phyloP scores from a whole-genome alignment of 2,113 vertebrate genomes.

The Embiotoca jacksoni region DNA sequence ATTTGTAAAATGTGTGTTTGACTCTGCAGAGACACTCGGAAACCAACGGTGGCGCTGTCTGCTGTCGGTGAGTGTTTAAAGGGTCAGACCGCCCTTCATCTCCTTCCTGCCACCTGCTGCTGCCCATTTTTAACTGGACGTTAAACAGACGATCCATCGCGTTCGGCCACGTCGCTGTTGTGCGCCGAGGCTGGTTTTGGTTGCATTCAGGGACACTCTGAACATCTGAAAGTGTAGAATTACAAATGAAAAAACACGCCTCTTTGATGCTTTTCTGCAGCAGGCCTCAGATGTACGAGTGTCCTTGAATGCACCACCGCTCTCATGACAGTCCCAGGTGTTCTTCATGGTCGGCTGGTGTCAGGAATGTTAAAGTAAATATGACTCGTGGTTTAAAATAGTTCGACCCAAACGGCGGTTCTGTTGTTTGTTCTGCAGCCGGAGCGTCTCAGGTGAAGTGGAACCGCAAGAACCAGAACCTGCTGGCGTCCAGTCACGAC shows the following conservation, averaged over 20 bases:
- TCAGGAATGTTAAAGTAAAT: too few species aligned
- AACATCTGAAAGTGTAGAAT: not conserved
- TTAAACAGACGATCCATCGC: too few species aligned
- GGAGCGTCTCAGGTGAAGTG: constrained; percentile 99
- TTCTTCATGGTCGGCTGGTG: too few species aligned
- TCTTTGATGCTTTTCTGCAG: too few species aligned
- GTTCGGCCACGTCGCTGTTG: too few species aligned
- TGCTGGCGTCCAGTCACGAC: constrained; percentile 96
- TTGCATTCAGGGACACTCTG: not conserved
- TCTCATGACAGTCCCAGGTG: too few species aligned
- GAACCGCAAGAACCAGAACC: constrained; percentile 93
- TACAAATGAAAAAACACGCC: too few species aligned
- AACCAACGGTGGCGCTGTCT: constrained; percentile 91
- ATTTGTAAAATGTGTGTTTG: not conserved
- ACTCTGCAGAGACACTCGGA: constrained; percentile 92
- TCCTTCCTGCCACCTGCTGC: too few species aligned
- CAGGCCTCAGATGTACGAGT: not conserved
- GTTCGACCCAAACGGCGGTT: not conserved
- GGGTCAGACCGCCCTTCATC: too few species aligned
- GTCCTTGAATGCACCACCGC: constrained; percentile 5
- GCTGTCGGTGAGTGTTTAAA: constrained; percentile 90
- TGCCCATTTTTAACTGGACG: too few species aligned
- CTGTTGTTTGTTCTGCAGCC: constrained; percentile 79
- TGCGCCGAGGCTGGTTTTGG: too few species aligned
- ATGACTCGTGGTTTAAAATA: too few species aligned